Evolutionary conservation across 2,888 invertebrate genomes (phyloP), one percentile per base, ranked within the genome.

Genomic region (Eulithis prunata): DNA sequence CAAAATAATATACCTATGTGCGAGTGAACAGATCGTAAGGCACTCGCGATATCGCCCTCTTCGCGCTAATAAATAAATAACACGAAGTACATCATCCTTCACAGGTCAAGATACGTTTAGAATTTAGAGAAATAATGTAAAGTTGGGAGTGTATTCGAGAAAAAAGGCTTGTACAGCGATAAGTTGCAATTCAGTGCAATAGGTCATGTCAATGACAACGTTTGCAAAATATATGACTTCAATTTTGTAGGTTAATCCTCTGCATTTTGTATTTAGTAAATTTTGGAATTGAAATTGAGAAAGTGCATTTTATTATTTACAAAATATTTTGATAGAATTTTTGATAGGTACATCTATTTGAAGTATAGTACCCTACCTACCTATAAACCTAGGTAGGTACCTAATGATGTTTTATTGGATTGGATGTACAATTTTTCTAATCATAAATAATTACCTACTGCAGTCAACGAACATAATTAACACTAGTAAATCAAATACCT

Each of bases 31-130:
- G 75, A 47, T 57, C 55, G 59, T 62, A 56, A 61, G 57, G 60
- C 63, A 78, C 81, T 84, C 78, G 83, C 84, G 85, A 88, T 89
- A 90, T 88, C 86, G 82, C 85, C 86, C 85, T 70, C 83, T 80
- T 79, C 75, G 77, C 82, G 81, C 82, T 87, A 88, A 86, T 90
- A 90, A 90, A 91, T 90, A 89, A 89, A 89, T 87, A 87, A 86
- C 53, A 49, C 51, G 14, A 10, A 36, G 14, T 38, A 62, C 56
- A 57, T 64, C 46, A 51, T 61, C 41, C 45, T 28, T 21, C 10
- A 10, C 51, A 55, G 43, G 21, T 45, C 36, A 38, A 54, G 53
- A 36, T 36, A 10, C 4, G 11, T 53, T 38, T 13, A 13, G 14
- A 14, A 8, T 13, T 13, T 13, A 21, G 11, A 41, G 11, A 41